These are phyloP conservation scores for Vombatus ursinus DNA, from an alignment of 2,113 vertebrate genomes.

Conservation along the genomic window DNA sequence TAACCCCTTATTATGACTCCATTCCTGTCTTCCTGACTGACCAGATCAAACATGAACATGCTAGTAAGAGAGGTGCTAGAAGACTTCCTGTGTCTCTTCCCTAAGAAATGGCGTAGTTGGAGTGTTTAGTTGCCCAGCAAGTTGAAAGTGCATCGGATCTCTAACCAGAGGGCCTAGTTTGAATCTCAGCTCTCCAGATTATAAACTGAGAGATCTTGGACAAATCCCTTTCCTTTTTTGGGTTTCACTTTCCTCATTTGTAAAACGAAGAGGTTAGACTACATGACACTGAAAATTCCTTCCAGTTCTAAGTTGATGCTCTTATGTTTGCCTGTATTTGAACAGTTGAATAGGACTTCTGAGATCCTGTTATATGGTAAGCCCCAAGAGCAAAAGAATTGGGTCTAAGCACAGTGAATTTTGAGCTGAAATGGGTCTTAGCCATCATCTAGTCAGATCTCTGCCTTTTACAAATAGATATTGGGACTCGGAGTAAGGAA, in stretches of 20 bases:
- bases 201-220: neutral
- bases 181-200: neutral
- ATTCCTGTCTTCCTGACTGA: too few relatives aligned
- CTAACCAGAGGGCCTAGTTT: neutral
- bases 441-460: neutral
- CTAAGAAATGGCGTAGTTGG: too few relatives aligned
- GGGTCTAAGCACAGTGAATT: neutral
- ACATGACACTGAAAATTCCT: neutral
- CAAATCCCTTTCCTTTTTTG: neutral
- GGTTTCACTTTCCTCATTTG: neutral
- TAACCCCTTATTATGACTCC: too few relatives aligned
- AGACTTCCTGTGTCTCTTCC: too few relatives aligned
- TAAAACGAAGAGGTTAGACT: neutral
- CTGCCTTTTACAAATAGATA: neutral
- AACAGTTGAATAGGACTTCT: neutral
- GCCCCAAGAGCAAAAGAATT: neutral
- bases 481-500: neutral
- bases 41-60: too few relatives aligned
- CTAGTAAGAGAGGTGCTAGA: too few relatives aligned
- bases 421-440: neutral
- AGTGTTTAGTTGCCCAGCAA: too few relatives aligned
- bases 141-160: too few relatives aligned
- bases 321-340: neutral
- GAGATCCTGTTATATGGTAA: constrained; percentile 10
- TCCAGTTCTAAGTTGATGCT: neutral